A percentile compares a stretch with the other conserved stretches of the same genome.
phyloP scores from a whole-genome alignment of 2,797 vertebrate genomes.

The Spondyliosoma cantharus region DNA sequence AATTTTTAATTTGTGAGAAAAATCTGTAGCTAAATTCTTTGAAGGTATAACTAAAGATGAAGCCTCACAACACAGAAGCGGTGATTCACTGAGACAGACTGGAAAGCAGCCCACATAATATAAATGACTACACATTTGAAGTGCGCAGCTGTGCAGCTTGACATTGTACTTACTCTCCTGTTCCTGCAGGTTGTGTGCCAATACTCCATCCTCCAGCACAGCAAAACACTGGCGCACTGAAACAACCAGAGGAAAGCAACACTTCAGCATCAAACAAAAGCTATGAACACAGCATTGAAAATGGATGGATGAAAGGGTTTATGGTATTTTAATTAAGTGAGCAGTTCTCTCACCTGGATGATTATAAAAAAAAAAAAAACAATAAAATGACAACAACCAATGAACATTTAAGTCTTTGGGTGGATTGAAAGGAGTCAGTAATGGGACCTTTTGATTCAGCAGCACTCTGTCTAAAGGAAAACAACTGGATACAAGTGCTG shows the following conservation, averaged over 20 bases:
- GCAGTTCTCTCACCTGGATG: conserved; percentile 8
- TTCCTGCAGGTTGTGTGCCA: conserved; percentile 86
- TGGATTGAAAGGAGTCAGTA: conserved; percentile 9
- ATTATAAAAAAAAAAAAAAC: conserved; percentile 2
- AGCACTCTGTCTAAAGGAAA: conserved; percentile 22
- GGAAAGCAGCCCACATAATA: neutral
- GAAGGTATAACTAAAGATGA: neutral
- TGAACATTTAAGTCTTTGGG: neutral
- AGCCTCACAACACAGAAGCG: neutral
- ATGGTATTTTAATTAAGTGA: conserved; percentile 15
- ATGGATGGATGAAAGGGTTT: neutral
- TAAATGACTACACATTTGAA: neutral
- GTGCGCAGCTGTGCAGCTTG: conserved; percentile 7
- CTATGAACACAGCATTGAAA: conserved; percentile 4
- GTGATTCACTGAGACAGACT: neutral
- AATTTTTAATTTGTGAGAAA: neutral
- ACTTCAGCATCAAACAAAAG: conserved; percentile 30
- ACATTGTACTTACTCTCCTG: conserved; percentile 83
- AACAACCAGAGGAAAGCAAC: conserved; percentile 58
- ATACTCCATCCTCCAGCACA: conserved; percentile 82
- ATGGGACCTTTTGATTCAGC: conserved; percentile 22
- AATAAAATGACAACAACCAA: conserved; percentile 1
- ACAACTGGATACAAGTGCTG: conserved; percentile 26
- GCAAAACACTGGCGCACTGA: conserved; percentile 84
- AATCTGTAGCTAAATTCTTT: neutral